Base-by-base conservation (phyloP, 2,113 vertebrate species). In the Oriolus oriolus region DNA sequence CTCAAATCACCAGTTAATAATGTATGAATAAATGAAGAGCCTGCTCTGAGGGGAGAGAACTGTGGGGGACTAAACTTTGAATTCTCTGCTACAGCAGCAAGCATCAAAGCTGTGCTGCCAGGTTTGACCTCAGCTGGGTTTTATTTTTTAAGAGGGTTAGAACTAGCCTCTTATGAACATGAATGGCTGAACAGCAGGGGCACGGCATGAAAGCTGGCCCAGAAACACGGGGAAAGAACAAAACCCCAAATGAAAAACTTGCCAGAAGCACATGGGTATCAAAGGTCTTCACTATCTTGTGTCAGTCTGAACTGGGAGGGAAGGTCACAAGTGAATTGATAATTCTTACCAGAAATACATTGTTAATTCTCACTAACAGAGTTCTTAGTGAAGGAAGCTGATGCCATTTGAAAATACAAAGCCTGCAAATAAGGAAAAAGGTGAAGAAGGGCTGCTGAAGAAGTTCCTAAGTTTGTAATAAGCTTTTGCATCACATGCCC, bases 1-100 rank as follows among this genome's bases (percentile, higher is more conserved):
- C 96, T 97, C 96, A 97, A 96, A 92, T 95, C 96, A 87, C 95
- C 60, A 92, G 61, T 89, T 97, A 97, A 97, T 98, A 97, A 97
- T 96, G 90, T 10, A 98, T 96, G 90, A 94, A 93, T 70, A 97
- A 96, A 89, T 81, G 69, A 84, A 95, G 90, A 94, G 90, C 60
- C 71, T 84, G 31, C 35, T 91, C 89, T 75, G 91, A 96, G 75
- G 89, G 60, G 84, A 94, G 80, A 90, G 79, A 82, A 61, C 95
- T 84, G 89, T 54, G n/a, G 95, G 93, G 54, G 87, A 64, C 87
- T 81, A 64, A 97, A 97, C 96, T 96, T 96, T 95, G 93, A 94
- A 84, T 77, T 49, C 30, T 87, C 81, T 64, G 90, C 90, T 89
- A 75, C 84, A 88, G 91, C 83, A 94, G 95, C 86, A 81, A 79